These are phyloP conservation scores for Pseudomugil tenellus DNA, from an alignment of 2,797 vertebrate genomes.

Conservation along the genomic window DNA sequence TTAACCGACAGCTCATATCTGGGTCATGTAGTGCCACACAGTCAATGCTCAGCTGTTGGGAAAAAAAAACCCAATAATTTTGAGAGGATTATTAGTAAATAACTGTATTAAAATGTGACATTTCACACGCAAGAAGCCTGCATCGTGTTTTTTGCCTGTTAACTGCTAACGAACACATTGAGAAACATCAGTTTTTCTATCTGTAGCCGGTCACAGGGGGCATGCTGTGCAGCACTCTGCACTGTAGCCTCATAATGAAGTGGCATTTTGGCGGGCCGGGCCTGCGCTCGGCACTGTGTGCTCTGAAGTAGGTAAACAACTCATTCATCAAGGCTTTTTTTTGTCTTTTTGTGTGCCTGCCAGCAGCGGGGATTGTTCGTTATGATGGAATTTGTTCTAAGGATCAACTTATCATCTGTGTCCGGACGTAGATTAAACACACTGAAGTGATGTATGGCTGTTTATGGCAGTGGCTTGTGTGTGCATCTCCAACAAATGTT, in stretches of 20 bases:
- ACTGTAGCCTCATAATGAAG: slow-evolving; percentile 72
- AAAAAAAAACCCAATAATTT: neutral
- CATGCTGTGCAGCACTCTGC: slow-evolving; percentile 49
- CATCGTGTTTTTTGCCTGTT: slow-evolving; percentile 26
- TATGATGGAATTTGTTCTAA: slow-evolving; percentile 74
- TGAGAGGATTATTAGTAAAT: neutral
- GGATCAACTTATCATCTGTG: slow-evolving; percentile 74
- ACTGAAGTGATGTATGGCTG: slow-evolving; percentile 58
- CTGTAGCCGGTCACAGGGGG: slow-evolving; percentile 41
- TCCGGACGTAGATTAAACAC: slow-evolving; percentile 62
- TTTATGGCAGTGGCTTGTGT: slow-evolving; percentile 42
- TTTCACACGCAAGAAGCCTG: slow-evolving; percentile 25
- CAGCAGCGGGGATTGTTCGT: slow-evolving; percentile 69
- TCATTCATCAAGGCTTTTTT: slow-evolving; percentile 67
- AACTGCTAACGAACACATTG: slow-evolving; percentile 34
- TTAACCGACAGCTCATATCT: slow-evolving; percentile 12
- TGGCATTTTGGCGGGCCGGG: slow-evolving; percentile 69
- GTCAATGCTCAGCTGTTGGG: neutral
- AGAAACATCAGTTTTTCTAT: slow-evolving; percentile 52
- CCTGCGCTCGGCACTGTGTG: slow-evolving; percentile 52
- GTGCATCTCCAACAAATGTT: slow-evolving; percentile 24
- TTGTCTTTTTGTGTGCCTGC: slow-evolving; percentile 63
- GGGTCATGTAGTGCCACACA: neutral
- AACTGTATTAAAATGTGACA: slow-evolving; percentile 22
- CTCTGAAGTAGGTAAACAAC: slow-evolving; percentile 73